phyloP scores from a whole-genome alignment of 2,113 vertebrate species.

The Oryzias celebensis region DNA sequence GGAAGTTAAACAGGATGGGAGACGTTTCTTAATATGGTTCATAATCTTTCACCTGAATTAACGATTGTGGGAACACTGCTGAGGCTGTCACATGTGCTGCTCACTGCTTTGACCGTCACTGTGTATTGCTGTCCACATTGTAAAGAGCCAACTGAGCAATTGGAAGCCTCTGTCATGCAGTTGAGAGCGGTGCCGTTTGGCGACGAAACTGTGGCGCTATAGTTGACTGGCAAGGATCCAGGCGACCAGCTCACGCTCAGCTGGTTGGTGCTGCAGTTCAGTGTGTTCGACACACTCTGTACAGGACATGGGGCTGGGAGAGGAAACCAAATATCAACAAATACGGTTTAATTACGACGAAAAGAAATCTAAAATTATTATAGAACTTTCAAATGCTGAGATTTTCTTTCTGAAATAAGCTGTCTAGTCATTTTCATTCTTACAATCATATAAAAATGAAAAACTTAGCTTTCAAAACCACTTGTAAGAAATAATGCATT shows the following conservation, averaged over 20 bases:
- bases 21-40: background rate
- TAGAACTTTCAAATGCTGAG: too few relatives aligned
- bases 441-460: too few relatives aligned
- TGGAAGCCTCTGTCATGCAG: conserved; percentile 51
- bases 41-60: conserved; percentile 54
- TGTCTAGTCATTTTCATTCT: too few relatives aligned
- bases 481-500: too few relatives aligned
- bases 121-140: conserved; percentile 67
- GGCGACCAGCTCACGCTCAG: conserved; percentile 67
- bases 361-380: too few relatives aligned
- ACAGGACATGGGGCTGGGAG: conserved; percentile 75
- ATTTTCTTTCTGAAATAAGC: too few relatives aligned
- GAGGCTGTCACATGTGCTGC: conserved; percentile 57
- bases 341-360: background rate
- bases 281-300: conserved; percentile 30
- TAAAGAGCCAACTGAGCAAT: conserved; percentile 57
- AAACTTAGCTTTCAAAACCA: too few relatives aligned
- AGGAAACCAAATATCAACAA: background rate
- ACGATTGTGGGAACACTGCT: conserved; percentile 36
- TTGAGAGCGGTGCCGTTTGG: conserved; percentile 16
- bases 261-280: conserved; percentile 66
- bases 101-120: conserved; percentile 54
- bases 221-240: conserved; percentile 50
- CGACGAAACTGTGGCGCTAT: conserved; percentile 52
- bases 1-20: background rate